Evolutionary conservation across 2,888 invertebrate species (phyloP).

Genomic region (Amphipoea oculea): DNA sequence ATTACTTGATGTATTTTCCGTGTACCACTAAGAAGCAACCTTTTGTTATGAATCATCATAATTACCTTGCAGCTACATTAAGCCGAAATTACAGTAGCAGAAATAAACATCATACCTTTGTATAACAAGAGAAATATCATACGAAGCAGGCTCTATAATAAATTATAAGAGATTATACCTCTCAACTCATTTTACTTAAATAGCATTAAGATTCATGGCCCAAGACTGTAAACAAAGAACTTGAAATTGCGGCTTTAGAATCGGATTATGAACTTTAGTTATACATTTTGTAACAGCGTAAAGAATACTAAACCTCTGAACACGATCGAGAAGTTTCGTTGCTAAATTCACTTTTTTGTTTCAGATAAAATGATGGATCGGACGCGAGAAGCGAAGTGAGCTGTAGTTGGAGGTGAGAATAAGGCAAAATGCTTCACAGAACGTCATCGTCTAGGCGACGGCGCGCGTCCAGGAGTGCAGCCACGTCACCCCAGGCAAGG

Average conservation of each 20-base stretch:
- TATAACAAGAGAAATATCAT: conserved; percentile 32
- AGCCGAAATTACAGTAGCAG: conserved; percentile 10
- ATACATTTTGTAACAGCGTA: conserved; percentile 63
- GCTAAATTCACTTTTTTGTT: conserved; percentile 59
- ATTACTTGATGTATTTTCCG: conserved; percentile 57
- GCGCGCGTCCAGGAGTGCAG: conserved; percentile 92
- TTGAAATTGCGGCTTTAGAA: conserved; percentile 72
- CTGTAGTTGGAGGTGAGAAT: conserved; percentile 24
- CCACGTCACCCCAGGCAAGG: conserved; percentile 91
- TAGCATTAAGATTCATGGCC: conserved; percentile 69
- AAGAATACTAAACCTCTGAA: conserved; percentile 57
- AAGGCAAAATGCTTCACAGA: conserved; percentile 91
- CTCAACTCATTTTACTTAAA: conserved; percentile 56
- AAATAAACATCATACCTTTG: conserved; percentile 22
- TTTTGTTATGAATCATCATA: conserved; percentile 53
- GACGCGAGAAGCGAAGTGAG: conserved; percentile 26
- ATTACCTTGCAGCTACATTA: conserved; percentile 46
- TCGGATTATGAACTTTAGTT: conserved; percentile 70
- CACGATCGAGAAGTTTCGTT: conserved; percentile 20
- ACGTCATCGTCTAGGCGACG: conserved; percentile 92
- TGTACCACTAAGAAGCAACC: conserved; percentile 39
- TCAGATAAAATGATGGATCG: conserved; percentile 64
- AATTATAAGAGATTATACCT: conserved; percentile 53
- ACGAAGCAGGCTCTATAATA: conserved; percentile 33
- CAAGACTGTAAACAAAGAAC: conserved; percentile 73